Evolutionary conservation across 2,888 invertebrate genomes (phyloP).

Genomic region (Agrypnus murinus): DNA sequence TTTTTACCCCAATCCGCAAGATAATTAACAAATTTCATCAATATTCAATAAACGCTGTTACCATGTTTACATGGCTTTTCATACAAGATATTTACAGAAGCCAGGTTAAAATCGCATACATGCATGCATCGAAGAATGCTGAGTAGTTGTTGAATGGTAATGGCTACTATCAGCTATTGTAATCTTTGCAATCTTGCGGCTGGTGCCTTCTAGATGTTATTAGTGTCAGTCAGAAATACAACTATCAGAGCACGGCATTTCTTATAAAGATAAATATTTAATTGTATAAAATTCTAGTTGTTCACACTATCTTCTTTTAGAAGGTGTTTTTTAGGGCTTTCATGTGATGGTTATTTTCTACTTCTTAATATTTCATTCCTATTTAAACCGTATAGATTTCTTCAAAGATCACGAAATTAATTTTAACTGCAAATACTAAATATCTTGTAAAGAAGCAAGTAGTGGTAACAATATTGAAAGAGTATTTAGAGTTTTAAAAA

Average conservation of each 20-base stretch:
- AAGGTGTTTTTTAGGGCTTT: no score
- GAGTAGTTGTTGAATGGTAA: constrained; percentile 25
- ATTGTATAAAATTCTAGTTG: not conserved
- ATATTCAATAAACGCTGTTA: no score
- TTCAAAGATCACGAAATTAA: no score
- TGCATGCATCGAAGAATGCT: constrained; percentile 18
- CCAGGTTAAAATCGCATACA: not conserved
- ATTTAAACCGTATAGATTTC: no score
- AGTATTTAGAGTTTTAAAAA: no score
- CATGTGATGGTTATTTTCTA: no score
- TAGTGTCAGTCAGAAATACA: constrained; percentile 24
- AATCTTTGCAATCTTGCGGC: constrained; percentile 25
- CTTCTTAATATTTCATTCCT: no score
- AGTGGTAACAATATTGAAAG: no score
- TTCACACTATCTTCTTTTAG: not conserved
- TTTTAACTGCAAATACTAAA: no score
- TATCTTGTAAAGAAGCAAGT: no score
- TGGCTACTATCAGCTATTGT: constrained; percentile 23
- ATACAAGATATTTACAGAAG: not conserved
- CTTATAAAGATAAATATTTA: constrained; percentile 1
- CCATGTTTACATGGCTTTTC: not conserved
- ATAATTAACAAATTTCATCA: no score
- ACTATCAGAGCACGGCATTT: constrained; percentile 13
- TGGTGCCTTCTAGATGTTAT: constrained; percentile 19
- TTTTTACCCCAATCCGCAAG: no score